Conservation (phyloP, 2,888 invertebrate genomes). For the Chelonus formosanus region DNA sequence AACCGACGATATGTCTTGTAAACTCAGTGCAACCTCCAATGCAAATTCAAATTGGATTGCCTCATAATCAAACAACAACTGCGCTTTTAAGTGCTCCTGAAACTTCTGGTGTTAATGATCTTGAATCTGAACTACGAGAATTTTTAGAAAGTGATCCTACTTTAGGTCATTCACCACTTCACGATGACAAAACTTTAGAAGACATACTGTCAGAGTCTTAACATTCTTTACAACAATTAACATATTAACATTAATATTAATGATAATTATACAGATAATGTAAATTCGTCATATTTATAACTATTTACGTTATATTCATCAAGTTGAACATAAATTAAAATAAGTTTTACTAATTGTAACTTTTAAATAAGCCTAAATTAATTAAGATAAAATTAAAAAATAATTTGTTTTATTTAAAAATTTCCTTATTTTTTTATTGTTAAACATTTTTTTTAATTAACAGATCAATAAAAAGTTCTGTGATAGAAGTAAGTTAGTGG, state of each 20-base stretch:
- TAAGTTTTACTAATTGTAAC: too few species aligned
- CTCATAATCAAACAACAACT: slow-evolving; percentile 48
- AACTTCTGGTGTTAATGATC: slow-evolving; percentile 67
- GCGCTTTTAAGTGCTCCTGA: slow-evolving; percentile 51
- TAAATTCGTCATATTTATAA: not conserved
- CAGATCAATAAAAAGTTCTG: too few species aligned
- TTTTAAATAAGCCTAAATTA: too few species aligned
- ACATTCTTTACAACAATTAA: slow-evolving; percentile 19
- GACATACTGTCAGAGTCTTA: slow-evolving; percentile 63
- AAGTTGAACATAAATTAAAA: too few species aligned
- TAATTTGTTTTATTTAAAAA: too few species aligned
- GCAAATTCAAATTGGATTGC: slow-evolving; percentile 54
- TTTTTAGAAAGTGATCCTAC: slow-evolving; percentile 76
- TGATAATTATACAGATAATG: not conserved
- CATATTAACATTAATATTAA: too few species aligned
- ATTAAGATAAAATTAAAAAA: too few species aligned
- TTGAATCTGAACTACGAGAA: slow-evolving; percentile 76
- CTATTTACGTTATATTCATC: too few species aligned
- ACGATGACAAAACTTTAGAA: slow-evolving; percentile 62
- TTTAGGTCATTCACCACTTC: slow-evolving; percentile 66
- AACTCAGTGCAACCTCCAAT: slow-evolving; percentile 53
- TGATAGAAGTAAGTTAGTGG: too few species aligned
- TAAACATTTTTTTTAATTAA: too few species aligned
- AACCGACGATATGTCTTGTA: slow-evolving; percentile 50
- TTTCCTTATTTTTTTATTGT: too few species aligned